Evolutionary conservation across 2,113 vertebrate species (phyloP).

Genomic region (Coreoperca whiteheadi): DNA sequence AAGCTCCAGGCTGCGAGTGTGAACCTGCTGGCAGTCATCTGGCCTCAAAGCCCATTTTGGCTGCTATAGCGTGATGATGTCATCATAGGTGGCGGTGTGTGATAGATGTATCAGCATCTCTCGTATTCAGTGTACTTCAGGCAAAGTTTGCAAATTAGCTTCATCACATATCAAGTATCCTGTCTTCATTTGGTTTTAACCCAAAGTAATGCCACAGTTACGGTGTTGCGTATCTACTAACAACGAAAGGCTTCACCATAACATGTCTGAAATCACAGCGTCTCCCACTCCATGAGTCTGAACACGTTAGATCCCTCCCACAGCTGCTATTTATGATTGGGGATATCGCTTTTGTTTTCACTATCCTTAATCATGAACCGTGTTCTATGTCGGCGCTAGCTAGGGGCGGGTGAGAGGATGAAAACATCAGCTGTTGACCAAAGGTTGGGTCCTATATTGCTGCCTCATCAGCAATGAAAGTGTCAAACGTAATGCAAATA

Average conservation of each 20-base stretch:
- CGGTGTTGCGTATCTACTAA: neutral
- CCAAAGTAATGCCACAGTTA: neutral
- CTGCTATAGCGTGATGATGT: constrained; percentile 1
- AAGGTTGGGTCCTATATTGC: neutral
- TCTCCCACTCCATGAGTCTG: constrained; percentile 32
- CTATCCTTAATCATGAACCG: constrained; percentile 14
- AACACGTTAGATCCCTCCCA: constrained; percentile 7
- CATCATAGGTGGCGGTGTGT: neutral
- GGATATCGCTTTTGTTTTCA: constrained; percentile 27
- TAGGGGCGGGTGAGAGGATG: neutral
- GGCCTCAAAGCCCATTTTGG: constrained; percentile 13
- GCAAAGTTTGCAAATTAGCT: neutral
- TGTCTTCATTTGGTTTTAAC: constrained; percentile 1
- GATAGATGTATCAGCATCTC: neutral
- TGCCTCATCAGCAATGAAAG: neutral
- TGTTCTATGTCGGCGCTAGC: neutral
- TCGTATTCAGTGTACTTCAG: neutral
- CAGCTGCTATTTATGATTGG: constrained; percentile 38
- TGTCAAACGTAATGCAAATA: constrained; percentile 2
- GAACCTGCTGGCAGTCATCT: constrained; percentile 14
- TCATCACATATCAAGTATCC: neutral
- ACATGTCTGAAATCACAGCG: constrained; percentile 8
- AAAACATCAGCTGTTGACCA: constrained; percentile 1
- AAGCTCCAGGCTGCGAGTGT: constrained; percentile 5
- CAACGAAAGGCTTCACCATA: neutral